phyloP scores from a whole-genome alignment of 2,797 vertebrate species.

The Megaceryle alcyon region DNA sequence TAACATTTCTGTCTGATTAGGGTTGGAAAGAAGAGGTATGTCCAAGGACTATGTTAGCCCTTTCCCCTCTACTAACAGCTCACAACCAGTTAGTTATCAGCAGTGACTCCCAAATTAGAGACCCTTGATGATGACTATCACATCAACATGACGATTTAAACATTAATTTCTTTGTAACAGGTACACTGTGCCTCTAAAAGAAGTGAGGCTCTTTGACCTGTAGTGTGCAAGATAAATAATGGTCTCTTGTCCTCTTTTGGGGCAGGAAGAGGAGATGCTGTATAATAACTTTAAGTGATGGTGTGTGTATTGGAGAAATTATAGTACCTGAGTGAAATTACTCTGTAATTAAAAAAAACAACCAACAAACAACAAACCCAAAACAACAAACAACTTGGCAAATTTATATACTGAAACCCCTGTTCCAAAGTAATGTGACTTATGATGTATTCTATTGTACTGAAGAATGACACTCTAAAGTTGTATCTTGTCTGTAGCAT shows the following conservation, averaged over 20 bases:
- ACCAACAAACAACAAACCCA: too few relatives aligned
- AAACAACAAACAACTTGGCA: not conserved
- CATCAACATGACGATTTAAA: not conserved
- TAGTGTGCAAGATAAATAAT: not conserved
- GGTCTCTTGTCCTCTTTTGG: not conserved
- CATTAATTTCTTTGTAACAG: accelerated
- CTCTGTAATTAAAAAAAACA: not conserved
- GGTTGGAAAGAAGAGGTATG: not conserved
- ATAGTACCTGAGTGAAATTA: not conserved
- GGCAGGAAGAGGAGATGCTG: not conserved
- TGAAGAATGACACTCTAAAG: not conserved
- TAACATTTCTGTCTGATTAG: not conserved
- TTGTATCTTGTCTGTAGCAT: not conserved
- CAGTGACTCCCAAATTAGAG: not conserved
- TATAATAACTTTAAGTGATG: not conserved
- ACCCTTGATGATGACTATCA: too few relatives aligned
- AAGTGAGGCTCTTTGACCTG: not conserved
- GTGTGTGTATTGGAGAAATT: not conserved
- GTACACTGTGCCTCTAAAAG: not conserved
- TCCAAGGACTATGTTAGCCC: not conserved
- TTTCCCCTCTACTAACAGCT: not conserved
- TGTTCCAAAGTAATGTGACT: not conserved
- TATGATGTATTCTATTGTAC: not conserved
- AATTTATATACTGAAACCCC: not conserved
- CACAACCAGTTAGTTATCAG: accelerated